Conservation (phyloP, 2,888 invertebrate genomes). For the Ceraclea dissimilis region DNA sequence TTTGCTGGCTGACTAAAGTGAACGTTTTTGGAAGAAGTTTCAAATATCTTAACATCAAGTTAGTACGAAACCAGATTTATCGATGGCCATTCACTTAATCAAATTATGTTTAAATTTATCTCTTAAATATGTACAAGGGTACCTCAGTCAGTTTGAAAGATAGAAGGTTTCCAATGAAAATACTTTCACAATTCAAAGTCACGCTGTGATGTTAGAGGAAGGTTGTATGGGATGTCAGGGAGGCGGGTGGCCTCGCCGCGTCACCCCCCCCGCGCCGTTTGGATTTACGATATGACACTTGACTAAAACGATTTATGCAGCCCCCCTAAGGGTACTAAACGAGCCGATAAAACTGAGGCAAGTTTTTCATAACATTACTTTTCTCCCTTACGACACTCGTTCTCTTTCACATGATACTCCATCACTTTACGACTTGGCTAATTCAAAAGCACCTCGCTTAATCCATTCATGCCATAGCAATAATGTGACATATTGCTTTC, state of each 20-base stretch:
- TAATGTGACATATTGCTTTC: neutral
- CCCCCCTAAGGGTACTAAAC: neutral
- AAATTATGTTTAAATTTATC: too few species aligned
- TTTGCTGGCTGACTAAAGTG: too few species aligned
- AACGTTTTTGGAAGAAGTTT: too few species aligned
- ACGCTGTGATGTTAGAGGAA: too few species aligned
- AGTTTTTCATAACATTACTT: neutral
- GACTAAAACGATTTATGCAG: constrained; percentile 7
- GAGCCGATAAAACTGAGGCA: constrained; percentile 1
- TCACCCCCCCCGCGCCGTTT: neutral
- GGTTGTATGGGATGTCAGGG: too few species aligned
- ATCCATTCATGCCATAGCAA: neutral
- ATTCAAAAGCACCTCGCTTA: neutral
- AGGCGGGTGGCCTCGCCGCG: neutral
- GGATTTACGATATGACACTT: constrained; percentile 18
- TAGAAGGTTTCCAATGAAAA: too few species aligned
- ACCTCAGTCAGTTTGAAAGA: too few species aligned
- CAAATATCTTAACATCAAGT: too few species aligned
- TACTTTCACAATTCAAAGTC: too few species aligned
- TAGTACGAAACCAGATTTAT: too few species aligned
- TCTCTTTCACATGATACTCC: neutral
- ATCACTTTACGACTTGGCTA: neutral
- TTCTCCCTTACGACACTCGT: neutral
- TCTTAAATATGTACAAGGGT: too few species aligned
- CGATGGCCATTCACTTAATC: too few species aligned